Percentiles rank a stretch among this genome's conserved stretches.
phyloP scores from a whole-genome alignment of 1,140 invertebrate genomes.

The Ylistrum balloti region DNA sequence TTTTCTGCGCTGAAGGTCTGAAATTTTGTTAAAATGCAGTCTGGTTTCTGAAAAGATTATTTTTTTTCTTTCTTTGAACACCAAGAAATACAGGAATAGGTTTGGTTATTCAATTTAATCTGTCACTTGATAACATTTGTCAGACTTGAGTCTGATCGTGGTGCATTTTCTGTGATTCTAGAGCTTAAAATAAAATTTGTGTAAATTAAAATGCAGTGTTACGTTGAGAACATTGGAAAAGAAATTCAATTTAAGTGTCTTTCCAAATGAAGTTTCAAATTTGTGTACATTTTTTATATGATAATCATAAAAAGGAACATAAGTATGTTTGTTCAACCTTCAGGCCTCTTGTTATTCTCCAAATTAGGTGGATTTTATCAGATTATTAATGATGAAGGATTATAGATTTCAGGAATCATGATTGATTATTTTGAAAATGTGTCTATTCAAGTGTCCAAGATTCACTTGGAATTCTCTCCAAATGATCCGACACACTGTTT shows the following conservation, averaged over 20 bases:
- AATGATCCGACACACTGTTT: too few relatives aligned
- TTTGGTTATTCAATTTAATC: conserved; percentile 29
- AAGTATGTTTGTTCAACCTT: neutral
- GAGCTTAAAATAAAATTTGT: neutral
- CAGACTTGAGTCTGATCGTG: neutral
- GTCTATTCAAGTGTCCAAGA: neutral
- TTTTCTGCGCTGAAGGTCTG: conserved; percentile 20
- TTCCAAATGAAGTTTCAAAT: neutral
- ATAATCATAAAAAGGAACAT: neutral
- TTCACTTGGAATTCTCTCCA: neutral
- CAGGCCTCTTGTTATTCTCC: neutral
- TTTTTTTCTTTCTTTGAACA: neutral
- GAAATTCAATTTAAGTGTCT: neutral
- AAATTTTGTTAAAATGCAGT: conserved; percentile 22
- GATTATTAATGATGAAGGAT: neutral
- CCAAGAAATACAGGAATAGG: conserved; percentile 18
- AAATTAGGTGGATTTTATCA: neutral
- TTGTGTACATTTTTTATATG: conserved; percentile 1
- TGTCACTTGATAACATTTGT: conserved; percentile 29
- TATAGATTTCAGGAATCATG: neutral
- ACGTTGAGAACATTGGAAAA: neutral
- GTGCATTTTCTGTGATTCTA: conserved; percentile 34
- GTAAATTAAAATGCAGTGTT: neutral
- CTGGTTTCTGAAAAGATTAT: neutral
- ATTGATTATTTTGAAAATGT: neutral